phyloP scores from a whole-genome alignment of 2,113 vertebrate genomes.

The Ochotona princeps region DNA sequence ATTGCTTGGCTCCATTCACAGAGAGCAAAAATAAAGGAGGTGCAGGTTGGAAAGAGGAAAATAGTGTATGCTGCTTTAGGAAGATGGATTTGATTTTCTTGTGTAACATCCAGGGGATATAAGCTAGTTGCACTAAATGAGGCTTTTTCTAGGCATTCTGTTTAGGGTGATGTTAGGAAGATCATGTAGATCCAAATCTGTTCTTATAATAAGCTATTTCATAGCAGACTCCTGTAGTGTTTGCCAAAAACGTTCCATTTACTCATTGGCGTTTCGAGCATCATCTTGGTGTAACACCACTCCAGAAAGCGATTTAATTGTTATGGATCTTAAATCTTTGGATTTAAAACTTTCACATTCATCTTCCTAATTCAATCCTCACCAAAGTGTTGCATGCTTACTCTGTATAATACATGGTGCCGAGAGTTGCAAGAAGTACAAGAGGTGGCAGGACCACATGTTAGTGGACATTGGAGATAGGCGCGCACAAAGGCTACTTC shows the following conservation, averaged over 20 bases:
- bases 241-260: slow-evolving; percentile 49
- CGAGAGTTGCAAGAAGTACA: background rate
- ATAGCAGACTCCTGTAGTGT: background rate
- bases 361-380: slow-evolving; percentile 1
- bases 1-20: background rate
- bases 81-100: background rate
- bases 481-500: background rate
- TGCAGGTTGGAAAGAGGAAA: background rate
- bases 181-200: background rate
- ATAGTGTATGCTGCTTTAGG: background rate
- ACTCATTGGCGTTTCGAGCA: background rate
- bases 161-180: background rate
- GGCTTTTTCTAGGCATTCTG: background rate
- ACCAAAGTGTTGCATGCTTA: background rate
- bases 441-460: background rate
- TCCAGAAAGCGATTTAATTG: slow-evolving; percentile 6
- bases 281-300: background rate
- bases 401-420: background rate
- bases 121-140: background rate
- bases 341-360: slow-evolving; percentile 33
- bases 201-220: background rate
- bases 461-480: background rate
- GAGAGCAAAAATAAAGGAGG: background rate
- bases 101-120: background rate
- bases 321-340: background rate